Base-by-base conservation (phyloP, 1,140 invertebrate genomes). In the Lucilia cuprina region DNA sequence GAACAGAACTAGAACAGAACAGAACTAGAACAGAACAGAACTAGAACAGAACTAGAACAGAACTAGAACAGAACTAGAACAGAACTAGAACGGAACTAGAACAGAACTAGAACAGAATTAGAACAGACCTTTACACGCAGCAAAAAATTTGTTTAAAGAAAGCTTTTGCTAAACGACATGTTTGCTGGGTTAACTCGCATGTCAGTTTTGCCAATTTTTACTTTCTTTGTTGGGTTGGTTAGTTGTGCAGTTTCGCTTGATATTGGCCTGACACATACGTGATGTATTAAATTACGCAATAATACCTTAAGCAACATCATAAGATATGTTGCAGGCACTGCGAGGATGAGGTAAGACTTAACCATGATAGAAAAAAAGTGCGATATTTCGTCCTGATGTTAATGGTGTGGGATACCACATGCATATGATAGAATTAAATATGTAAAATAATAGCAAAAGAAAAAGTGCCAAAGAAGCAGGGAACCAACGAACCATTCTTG, bases 261-360 rank as follows among this genome's bases (percentile, higher is more conserved):
- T 70, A 25, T 70, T 21, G 25, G 65, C 19, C n/a, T 70, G 65
- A 25, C 65, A 70, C 9, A 70, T 70, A 70, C 65, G 65, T 70
- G 65, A 70, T 70, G 21, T 70, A 70, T 70, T 70, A 70, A 70
- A 70, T 70, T 70, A 70, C 19, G 65, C 65, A 70, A 70, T 70
- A 70, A 70, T 70, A 19, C 65, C 65, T 70, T 70, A 70, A 70
- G 65, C 65, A 70, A 70, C 21, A 70, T 21, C n/a, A 70, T 17
- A 60, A 60, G n/a, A 60, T n/a, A 0, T 10, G 17, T 5, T 10
- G 50, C 13, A 2, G 14, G 55, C 25, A 30, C 1, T 30, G 25
- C 1, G 25, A 30, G 25, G 25, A 30, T 30, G 25, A 21, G 19
- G 25, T 30, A 70, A 21, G 21, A 70, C 7, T n/a, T n/a, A 60